These are phyloP conservation scores for Anaspis maculata DNA, from an alignment of 2,888 invertebrate genomes.

Conservation along the genomic window DNA sequence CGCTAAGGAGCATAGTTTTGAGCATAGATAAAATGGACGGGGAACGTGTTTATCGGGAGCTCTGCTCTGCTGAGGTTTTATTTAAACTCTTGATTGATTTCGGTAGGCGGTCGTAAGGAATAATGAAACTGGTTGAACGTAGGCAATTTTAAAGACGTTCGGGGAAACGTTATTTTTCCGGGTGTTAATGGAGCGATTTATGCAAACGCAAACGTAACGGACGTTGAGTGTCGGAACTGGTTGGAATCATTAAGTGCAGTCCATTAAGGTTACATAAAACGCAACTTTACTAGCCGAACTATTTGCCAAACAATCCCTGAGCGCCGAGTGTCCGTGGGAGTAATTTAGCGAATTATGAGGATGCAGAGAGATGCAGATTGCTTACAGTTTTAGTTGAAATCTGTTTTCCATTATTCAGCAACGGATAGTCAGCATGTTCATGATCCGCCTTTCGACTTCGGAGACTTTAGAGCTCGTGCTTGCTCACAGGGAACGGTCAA, in stretches of 20 bases:
- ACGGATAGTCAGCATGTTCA: background rate
- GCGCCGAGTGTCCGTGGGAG: too few species aligned
- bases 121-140: background rate
- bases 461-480: too few species aligned
- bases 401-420: constrained; percentile 6
- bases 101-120: too few species aligned
- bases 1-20: too few species aligned
- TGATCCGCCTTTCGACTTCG: too few species aligned
- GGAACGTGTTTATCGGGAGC: too few species aligned
- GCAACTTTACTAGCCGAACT: constrained; percentile 6
- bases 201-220: too few species aligned
- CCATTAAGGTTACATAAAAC: constrained; percentile 8
- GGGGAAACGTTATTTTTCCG: constrained; percentile 6
- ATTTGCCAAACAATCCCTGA: constrained; percentile 5
- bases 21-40: too few species aligned
- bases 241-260: constrained; percentile 6
- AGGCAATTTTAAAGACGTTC: constrained; percentile 3
- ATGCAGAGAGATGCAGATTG: constrained; percentile 5
- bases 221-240: constrained; percentile 3
- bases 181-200: constrained; percentile 5
- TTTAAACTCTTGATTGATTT: too few species aligned
- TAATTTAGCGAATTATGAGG: constrained; percentile 7
- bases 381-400: constrained; percentile 6
- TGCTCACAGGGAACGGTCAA: too few species aligned
- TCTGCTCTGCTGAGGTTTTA: too few species aligned